phyloP scores from a whole-genome alignment of 2,797 vertebrate genomes.

The Sebastes trivittatus region DNA sequence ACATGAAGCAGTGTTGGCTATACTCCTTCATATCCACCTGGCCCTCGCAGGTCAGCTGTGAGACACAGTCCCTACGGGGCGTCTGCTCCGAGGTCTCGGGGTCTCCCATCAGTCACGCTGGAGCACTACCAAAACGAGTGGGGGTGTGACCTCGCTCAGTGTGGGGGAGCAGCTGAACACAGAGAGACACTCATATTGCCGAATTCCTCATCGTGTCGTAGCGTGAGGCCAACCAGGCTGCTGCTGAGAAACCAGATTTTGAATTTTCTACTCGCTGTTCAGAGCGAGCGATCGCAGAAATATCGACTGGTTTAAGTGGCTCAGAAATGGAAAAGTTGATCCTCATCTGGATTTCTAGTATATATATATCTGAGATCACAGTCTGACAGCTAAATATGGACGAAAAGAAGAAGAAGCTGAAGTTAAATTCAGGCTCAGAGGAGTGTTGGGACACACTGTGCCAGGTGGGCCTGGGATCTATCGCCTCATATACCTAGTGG shows the following conservation, averaged over 20 bases:
- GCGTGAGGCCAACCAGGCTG: neutral
- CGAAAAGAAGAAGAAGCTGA: neutral
- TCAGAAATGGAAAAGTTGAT: neutral
- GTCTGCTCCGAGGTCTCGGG: neutral
- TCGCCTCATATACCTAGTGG: neutral
- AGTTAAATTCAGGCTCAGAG: neutral
- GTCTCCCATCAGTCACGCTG: slow-evolving; percentile 1
- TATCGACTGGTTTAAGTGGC: neutral
- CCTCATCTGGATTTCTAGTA: neutral
- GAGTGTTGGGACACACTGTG: neutral
- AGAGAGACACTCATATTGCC: neutral
- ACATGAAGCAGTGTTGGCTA: neutral
- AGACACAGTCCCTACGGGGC: neutral
- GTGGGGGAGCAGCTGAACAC: slow-evolving; percentile 27
- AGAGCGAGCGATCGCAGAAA: neutral
- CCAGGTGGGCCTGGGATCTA: neutral
- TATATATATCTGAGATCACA: neutral
- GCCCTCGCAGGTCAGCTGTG: neutral
- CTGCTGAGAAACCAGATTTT: neutral
- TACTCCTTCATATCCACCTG: neutral
- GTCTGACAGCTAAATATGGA: neutral
- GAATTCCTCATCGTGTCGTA: neutral
- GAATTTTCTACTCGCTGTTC: neutral
- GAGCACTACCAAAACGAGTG: neutral
- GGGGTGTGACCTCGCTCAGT: slow-evolving; percentile 9